phyloP scores from a whole-genome alignment of 2,113 vertebrate genomes.

The Cyprinodon tularosa region DNA sequence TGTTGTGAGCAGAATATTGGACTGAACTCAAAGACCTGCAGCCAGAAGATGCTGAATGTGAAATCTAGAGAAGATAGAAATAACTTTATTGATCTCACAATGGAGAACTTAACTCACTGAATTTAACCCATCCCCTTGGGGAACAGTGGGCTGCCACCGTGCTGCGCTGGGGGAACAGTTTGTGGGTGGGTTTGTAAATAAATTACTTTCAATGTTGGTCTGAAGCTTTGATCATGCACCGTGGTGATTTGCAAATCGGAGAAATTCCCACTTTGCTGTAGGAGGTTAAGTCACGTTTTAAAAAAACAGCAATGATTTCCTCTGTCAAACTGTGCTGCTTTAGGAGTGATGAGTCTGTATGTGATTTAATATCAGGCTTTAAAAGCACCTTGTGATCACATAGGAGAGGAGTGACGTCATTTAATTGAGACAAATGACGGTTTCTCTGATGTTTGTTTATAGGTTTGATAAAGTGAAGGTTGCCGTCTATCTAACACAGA shows the following conservation, averaged over 20 bases:
- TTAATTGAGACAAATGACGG: background rate
- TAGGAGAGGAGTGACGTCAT: background rate
- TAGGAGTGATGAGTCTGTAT: background rate
- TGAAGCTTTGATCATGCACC: background rate
- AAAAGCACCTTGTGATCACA: background rate
- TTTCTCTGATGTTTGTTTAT: background rate
- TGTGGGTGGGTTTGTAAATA: background rate
- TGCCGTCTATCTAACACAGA: background rate
- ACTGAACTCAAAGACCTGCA: background rate
- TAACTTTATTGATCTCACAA: no score
- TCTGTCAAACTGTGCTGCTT: background rate
- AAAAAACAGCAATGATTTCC: no score
- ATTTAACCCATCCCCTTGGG: no score
- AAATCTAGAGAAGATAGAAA: background rate
- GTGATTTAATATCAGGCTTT: background rate
- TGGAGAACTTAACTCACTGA: no score
- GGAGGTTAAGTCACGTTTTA: no score
- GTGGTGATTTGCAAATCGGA: background rate
- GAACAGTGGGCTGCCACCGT: no score
- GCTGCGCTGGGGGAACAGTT: background rate
- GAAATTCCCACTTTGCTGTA: background rate
- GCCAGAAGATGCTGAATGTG: background rate
- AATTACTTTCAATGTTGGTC: no score
- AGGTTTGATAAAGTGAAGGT: background rate
- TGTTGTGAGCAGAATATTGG: background rate